phyloP scores from a whole-genome alignment of 30 jellyfish, hydroid and myxozoan genomes.

The Aurelia sp. region DNA sequence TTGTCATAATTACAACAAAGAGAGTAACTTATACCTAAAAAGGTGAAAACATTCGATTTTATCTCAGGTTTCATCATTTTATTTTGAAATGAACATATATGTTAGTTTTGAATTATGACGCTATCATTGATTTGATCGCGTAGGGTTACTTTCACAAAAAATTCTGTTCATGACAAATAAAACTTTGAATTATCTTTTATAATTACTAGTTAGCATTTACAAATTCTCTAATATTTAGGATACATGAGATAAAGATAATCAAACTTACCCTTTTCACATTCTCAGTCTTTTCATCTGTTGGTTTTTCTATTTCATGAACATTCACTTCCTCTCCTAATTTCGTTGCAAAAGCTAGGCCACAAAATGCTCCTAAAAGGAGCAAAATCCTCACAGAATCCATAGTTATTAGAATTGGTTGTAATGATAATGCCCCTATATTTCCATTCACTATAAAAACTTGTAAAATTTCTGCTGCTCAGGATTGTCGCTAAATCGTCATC shows the following conservation, averaged over 20 bases:
- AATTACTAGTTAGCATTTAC: too few species aligned
- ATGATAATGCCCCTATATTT: slow-evolving; percentile 33
- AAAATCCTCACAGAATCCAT: slow-evolving; percentile 60
- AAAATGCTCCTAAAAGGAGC: slow-evolving; percentile 86
- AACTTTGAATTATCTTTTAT: too few species aligned
- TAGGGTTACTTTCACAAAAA: too few species aligned
- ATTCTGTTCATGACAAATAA: too few species aligned
- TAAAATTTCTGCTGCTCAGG: slow-evolving; percentile 21
- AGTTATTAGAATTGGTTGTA: background rate
- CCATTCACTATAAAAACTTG: slow-evolving; percentile 45
- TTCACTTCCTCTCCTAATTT: slow-evolving; percentile 71
- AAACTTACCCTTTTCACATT: slow-evolving; percentile 64
- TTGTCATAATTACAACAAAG: too few species aligned
- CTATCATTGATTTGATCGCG: too few species aligned
- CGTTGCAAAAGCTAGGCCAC: slow-evolving; percentile 60
- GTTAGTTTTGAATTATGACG: too few species aligned
- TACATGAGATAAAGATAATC: background rate
- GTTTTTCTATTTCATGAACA: slow-evolving; percentile 64
- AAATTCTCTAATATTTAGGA: too few species aligned
- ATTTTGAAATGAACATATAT: too few species aligned
- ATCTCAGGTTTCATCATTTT: too few species aligned
- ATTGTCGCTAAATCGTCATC: slow-evolving; percentile 52
- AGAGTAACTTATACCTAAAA: too few species aligned
- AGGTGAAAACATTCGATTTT: too few species aligned
- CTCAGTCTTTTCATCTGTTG: slow-evolving; percentile 60